A percentile compares a stretch with the other conserved stretches of the same genome.
These are phyloP conservation scores for Melolontha melolontha DNA, from an alignment of 2,888 invertebrate species.

Conservation along the genomic window DNA sequence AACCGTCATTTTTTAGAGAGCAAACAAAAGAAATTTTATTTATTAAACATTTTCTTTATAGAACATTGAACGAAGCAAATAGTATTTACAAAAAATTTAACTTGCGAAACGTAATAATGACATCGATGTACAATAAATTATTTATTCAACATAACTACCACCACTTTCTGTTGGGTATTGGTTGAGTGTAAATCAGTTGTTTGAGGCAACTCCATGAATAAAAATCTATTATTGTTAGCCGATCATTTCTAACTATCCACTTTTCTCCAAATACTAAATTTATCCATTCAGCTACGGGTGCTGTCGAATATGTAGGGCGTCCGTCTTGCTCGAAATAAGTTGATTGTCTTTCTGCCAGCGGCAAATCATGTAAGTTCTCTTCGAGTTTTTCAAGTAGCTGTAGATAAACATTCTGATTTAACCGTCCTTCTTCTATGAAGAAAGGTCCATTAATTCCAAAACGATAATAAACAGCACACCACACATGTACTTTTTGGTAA, in stretches of 20 bases:
- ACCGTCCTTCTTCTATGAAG: conserved; percentile 7
- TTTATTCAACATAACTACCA: too few relatives aligned
- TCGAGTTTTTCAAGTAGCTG: conserved; percentile 5
- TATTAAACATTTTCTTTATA: too few relatives aligned
- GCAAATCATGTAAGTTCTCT: not conserved
- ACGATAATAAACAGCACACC: not conserved
- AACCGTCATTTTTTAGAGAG: not conserved
- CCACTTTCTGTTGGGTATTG: not conserved
- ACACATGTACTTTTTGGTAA: conserved; percentile 13
- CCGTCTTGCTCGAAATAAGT: too few relatives aligned
- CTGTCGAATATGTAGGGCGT: conserved; percentile 13
- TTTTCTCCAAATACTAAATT: not conserved
- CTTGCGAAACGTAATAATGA: too few relatives aligned
- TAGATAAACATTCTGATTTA: not conserved
- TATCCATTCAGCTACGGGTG: not conserved
- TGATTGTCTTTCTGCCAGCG: not conserved
- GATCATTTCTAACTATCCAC: not conserved
- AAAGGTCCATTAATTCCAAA: conserved; percentile 1
- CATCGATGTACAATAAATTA: too few relatives aligned
- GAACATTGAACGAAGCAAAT: too few relatives aligned
- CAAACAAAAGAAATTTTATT: not conserved
- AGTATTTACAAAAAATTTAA: too few relatives aligned
- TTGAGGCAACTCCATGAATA: too few relatives aligned
- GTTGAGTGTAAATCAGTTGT: too few relatives aligned
- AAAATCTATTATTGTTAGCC: too few relatives aligned